Evolutionary conservation across 1,140 invertebrate genomes (phyloP), one percentile per base, ranked within the genome.

Genomic region (Hycleus phaleratus): DNA sequence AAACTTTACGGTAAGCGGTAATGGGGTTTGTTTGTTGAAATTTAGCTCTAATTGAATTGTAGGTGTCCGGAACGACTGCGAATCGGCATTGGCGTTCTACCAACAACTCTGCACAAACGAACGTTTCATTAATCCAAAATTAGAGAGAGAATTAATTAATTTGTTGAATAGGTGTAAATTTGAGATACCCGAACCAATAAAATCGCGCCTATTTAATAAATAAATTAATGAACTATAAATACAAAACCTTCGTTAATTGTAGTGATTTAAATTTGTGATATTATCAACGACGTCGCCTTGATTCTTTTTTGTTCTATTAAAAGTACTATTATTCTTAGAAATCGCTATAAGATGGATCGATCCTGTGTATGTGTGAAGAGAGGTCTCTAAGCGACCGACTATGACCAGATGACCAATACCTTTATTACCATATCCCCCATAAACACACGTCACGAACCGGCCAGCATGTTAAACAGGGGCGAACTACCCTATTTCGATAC

Each of bases 1-100:
- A 71, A 75, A 56, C 69, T 77, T 47, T 76, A 77, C 46, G 72
- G 81, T 82, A 66, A 79, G 79, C 76, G 60, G 26, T 8, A n/a
- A 46, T 38, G 11, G 54, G 42, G 18, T 45, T 62, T 55, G 38
- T 58, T 51, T 56, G 25, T 58, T 46, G 32, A 2, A 18, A 18
- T 18, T 18, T 18, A 18, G 18, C 18, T 18, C 18, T 18, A 18
- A n/a, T n/a, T n/a, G n/a, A n/a, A n/a, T 75, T 75, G 46, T 62
- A 82, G 80, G 73, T 71, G 67, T 72, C 38, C 71, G 71, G 5
- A 74, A 75, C 49, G 69, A 81, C 56, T 73, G 63, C 52, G 40
- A 75, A 18, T 63, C 63, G 10, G 77, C 76, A 1, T 12, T 77
- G 3, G 58, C 68, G 0, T 65, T 81, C 3, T 78, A 71, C 68